A percentile compares a stretch with the other conserved stretches of the same genome.
Conservation (phyloP, 2,113 vertebrate species). For the Oryzias curvinotus region DNA sequence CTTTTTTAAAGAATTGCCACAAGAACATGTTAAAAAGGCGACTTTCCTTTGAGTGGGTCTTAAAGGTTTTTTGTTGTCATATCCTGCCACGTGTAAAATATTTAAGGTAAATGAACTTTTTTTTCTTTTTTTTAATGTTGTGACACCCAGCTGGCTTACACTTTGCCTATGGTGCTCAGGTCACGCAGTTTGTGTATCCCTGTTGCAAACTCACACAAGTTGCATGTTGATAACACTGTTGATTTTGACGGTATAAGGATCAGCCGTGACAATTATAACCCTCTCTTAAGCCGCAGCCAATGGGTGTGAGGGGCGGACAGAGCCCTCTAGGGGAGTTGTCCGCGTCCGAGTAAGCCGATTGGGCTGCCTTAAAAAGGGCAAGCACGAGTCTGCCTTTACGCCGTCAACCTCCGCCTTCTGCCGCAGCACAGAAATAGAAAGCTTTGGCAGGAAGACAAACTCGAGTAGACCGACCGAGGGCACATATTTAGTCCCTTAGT, state of each 20-base stretch:
- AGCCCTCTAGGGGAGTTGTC: conserved; percentile 78
- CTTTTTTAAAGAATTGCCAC: too few species aligned
- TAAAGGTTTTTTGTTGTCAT: too few species aligned
- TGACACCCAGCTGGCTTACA: too few species aligned
- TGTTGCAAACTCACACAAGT: conserved; percentile 1
- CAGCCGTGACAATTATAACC: conserved; percentile 8
- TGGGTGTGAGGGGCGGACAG: conserved; percentile 57
- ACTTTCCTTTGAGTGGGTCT: too few species aligned
- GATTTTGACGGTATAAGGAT: conserved; percentile 18
- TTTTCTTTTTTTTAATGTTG: too few species aligned
- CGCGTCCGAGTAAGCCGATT: conserved; percentile 61
- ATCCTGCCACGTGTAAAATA: too few species aligned
- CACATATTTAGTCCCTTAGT: conserved; percentile 2
- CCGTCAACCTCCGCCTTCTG: conserved; percentile 37
- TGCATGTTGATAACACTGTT: conserved; percentile 44
- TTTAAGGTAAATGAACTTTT: too few species aligned
- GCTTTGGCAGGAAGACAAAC: conserved; percentile 6
- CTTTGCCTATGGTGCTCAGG: neutral
- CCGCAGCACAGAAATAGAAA: conserved; percentile 65
- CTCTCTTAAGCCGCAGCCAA: conserved; percentile 49
- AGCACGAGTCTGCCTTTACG: conserved; percentile 30
- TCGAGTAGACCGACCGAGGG: conserved; percentile 8
- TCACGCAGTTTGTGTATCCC: neutral
- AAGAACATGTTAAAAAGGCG: too few species aligned
- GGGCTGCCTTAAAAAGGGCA: conserved; percentile 69